phyloP scores from a whole-genome alignment of 2,113 vertebrate genomes.

The Hipposideros armiger region DNA sequence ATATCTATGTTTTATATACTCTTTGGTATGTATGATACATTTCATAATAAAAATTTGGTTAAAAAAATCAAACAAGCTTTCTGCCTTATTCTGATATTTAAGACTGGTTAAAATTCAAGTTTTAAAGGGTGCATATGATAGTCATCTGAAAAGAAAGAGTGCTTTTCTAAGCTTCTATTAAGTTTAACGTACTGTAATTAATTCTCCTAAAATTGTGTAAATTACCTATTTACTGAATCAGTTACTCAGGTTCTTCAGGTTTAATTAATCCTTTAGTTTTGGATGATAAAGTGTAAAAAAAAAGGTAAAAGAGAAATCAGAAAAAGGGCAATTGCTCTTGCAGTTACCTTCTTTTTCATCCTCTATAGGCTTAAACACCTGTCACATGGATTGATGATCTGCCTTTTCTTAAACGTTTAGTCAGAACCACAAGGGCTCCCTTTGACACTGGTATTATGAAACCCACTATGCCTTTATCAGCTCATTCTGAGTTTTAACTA shows the following conservation, averaged over 20 bases:
- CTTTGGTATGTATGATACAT: constrained; percentile 8
- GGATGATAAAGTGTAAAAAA: not conserved
- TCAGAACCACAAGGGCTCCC: not conserved
- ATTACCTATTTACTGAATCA: not conserved
- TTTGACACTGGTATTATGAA: not conserved
- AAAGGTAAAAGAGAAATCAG: constrained; percentile 23
- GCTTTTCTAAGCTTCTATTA: constrained; percentile 14
- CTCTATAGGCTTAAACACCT: not conserved
- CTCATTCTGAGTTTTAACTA: not conserved
- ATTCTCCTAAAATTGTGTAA: not conserved
- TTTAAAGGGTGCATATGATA: not conserved
- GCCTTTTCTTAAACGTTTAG: not conserved
- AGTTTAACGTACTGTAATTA: not conserved
- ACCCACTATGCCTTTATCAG: not conserved
- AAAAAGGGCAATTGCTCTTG: not conserved
- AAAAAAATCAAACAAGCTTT: not conserved
- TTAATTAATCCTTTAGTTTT: constrained; percentile 1
- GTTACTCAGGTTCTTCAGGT: not conserved
- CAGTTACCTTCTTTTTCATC: not conserved
- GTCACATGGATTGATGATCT: not conserved
- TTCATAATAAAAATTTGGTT: not conserved
- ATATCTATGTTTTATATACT: not conserved
- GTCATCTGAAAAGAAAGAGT: constrained; percentile 6
- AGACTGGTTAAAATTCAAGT: constrained; percentile 22
- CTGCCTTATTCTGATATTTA: constrained; percentile 35